Conservation (phyloP, 2,888 invertebrate genomes). For the Xanthorhoe spadicearia region DNA sequence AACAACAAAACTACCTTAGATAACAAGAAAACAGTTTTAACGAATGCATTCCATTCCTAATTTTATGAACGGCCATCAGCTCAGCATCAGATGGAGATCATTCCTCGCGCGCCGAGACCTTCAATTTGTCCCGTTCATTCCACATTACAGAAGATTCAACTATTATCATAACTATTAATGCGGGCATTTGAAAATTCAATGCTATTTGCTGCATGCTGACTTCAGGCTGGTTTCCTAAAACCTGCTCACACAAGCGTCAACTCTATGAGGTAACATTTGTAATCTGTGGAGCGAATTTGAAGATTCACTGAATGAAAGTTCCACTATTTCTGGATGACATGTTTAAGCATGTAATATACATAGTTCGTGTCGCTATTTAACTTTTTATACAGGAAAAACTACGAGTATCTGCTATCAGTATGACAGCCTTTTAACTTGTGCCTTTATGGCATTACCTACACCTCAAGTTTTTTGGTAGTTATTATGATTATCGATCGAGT, state of each 20-base stretch:
- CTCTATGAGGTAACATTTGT: neutral
- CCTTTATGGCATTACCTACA: too few relatives aligned
- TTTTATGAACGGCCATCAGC: constrained; percentile 6
- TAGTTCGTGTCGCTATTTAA: too few relatives aligned
- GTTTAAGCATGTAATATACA: too few relatives aligned
- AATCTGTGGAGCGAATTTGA: neutral
- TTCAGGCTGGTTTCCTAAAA: neutral
- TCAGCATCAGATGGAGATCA: constrained; percentile 7
- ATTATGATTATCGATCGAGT: too few relatives aligned
- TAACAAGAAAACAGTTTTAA: constrained; percentile 5
- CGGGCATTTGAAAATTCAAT: constrained; percentile 19
- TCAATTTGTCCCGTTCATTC: constrained; percentile 23
- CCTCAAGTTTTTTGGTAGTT: too few relatives aligned
- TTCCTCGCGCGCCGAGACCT: constrained; percentile 16
- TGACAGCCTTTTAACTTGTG: too few relatives aligned
- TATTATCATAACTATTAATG: constrained; percentile 31
- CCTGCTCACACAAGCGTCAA: neutral
- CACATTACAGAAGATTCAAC: constrained; percentile 21
- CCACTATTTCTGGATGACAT: too few relatives aligned
- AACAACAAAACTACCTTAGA: neutral
- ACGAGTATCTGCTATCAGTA: too few relatives aligned
- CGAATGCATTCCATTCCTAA: constrained; percentile 12
- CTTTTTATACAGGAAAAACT: too few relatives aligned
- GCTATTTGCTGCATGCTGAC: constrained; percentile 22
- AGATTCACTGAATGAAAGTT: too few relatives aligned